These are phyloP conservation scores for Napeogenes sylphis DNA, from an alignment of 2,888 invertebrate species.

Conservation along the genomic window DNA sequence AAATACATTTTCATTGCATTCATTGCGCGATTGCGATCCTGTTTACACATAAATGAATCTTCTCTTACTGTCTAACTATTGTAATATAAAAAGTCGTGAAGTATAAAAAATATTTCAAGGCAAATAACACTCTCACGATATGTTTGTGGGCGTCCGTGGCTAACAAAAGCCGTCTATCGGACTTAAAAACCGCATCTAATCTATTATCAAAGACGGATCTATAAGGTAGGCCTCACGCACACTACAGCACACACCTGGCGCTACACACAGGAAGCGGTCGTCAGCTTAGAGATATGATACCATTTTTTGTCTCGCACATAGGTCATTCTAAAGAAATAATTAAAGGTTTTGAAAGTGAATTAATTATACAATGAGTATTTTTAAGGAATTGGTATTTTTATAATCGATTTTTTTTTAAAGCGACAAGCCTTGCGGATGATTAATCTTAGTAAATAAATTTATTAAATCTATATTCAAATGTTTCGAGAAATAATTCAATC, in stretches of 20 bases:
- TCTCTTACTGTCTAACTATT: too few relatives aligned
- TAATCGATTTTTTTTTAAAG: not conserved
- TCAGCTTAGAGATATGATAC: slow-evolving; percentile 18
- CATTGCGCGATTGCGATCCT: too few relatives aligned
- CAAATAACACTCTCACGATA: too few relatives aligned
- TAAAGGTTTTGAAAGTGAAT: not conserved
- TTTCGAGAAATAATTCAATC: too few relatives aligned
- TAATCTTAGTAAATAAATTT: too few relatives aligned
- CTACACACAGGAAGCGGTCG: slow-evolving; percentile 34
- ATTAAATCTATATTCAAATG: too few relatives aligned
- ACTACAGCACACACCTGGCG: slow-evolving; percentile 37
- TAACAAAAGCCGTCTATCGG: not conserved
- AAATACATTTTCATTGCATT: too few relatives aligned
- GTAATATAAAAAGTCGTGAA: too few relatives aligned
- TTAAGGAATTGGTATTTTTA: not conserved
- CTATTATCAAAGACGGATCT: slow-evolving; percentile 7
- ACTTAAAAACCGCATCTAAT: slow-evolving; percentile 22
- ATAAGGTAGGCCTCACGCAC: slow-evolving; percentile 27
- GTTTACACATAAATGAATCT: too few relatives aligned
- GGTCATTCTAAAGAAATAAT: not conserved
- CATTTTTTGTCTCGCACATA: slow-evolving; percentile 8
- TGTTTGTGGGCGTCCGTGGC: not conserved
- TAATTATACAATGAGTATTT: not conserved
- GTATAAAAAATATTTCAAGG: too few relatives aligned
- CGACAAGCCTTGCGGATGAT: too few relatives aligned